These are phyloP conservation scores for Clarias batrachus DNA, from an alignment of 2,113 vertebrate genomes.

Conservation along the genomic window DNA sequence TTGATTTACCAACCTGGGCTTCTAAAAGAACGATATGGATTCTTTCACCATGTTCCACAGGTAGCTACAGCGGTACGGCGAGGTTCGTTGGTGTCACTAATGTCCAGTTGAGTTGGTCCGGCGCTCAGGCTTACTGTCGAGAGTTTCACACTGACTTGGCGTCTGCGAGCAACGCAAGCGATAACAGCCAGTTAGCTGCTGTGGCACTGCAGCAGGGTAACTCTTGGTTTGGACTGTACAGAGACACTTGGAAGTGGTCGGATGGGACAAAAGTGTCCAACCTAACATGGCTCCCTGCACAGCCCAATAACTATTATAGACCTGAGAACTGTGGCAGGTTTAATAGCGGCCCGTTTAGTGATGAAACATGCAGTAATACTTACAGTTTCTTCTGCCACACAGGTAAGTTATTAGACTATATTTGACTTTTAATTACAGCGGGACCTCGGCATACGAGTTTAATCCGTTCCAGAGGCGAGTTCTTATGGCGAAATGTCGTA, in stretches of 20 bases:
- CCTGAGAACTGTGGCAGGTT: not conserved
- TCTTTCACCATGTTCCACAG: not conserved
- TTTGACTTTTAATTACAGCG: not conserved
- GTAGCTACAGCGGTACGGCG: not conserved
- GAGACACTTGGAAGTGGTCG: constrained; percentile 32
- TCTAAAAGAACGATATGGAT: not conserved
- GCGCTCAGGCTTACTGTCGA: constrained; percentile 30
- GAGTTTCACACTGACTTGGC: not conserved
- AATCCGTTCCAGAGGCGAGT: no score
- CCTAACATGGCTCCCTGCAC: not conserved
- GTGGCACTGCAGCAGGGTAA: not conserved
- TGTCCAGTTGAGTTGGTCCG: not conserved
- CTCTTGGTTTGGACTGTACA: constrained; percentile 28
- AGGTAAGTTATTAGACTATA: not conserved
- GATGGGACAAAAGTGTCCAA: not conserved
- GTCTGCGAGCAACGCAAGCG: not conserved
- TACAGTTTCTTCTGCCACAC: constrained; percentile 25
- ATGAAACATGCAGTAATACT: not conserved
- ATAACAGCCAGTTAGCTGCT: not conserved
- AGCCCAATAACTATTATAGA: not conserved
- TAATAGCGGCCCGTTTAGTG: not conserved
- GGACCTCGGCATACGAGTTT: no score
- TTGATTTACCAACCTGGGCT: not conserved
- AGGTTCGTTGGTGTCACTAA: not conserved
- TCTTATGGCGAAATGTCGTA: no score